Evolutionary conservation across 2,888 invertebrate species (phyloP).

Genomic region (Thecophora atra): DNA sequence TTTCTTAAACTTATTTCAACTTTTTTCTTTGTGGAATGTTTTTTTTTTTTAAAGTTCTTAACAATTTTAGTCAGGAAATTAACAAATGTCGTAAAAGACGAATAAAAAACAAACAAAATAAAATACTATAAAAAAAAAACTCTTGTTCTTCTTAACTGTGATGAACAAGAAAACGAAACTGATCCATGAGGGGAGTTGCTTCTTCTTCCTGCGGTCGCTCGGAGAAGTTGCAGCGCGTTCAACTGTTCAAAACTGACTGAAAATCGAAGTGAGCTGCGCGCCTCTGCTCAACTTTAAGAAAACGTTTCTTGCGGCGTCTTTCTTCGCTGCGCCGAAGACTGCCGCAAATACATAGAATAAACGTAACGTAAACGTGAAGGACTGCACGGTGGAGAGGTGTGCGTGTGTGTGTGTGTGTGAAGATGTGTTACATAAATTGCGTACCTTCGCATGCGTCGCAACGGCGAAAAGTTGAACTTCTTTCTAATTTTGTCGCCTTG

Average conservation of each 20-base stretch:
- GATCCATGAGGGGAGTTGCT: slow-evolving; percentile 41
- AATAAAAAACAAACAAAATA: no score
- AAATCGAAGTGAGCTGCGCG: slow-evolving; percentile 21
- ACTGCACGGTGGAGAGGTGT: no score
- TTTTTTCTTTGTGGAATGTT: background rate
- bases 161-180: slow-evolving; percentile 35
- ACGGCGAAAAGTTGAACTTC: no score
- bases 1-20: no score
- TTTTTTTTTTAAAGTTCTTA: background rate
- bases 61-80: slow-evolving; percentile 22
- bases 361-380: no score
- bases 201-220: slow-evolving; percentile 39
- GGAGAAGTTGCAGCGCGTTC: slow-evolving; percentile 55
- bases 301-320: background rate
- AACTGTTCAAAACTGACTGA: slow-evolving; percentile 60
- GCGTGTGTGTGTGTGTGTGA: no score
- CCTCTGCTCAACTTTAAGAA: background rate
- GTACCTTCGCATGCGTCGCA: no score
- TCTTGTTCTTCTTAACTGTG: background rate
- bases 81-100: slow-evolving; percentile 50
- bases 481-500: no score
- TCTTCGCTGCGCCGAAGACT: no score
- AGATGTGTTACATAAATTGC: no score
- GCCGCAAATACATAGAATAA: no score
- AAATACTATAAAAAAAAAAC: slow-evolving; percentile 13